A percentile compares a stretch with the other conserved stretches of the same genome.
These are phyloP conservation scores for Icerya purchasi DNA, from an alignment of 2,888 invertebrate genomes.

Conservation along the genomic window DNA sequence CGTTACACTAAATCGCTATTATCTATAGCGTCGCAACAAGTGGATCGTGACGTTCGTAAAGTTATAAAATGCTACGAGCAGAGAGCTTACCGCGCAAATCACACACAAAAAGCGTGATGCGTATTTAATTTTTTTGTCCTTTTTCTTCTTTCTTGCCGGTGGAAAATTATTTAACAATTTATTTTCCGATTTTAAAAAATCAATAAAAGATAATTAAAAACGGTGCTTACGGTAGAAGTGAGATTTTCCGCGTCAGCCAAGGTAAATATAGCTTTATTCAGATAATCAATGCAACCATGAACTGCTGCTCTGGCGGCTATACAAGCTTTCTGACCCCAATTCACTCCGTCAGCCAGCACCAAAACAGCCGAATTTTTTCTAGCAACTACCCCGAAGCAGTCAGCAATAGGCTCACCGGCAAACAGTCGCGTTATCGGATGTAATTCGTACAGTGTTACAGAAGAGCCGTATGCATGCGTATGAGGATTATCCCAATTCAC, in stretches of 20 bases:
- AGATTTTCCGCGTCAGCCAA: conserved; percentile 16
- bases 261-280: conserved; percentile 45
- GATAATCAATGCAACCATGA: conserved; percentile 60
- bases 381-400: conserved; percentile 57
- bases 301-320: conserved; percentile 67
- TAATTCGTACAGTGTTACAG: conserved; percentile 60
- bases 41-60: too few relatives aligned
- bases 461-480: conserved; percentile 41
- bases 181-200: too few relatives aligned
- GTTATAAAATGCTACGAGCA: too few relatives aligned
- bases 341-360: conserved; percentile 71
- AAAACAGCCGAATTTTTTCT: conserved; percentile 51
- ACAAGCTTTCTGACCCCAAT: conserved; percentile 75
- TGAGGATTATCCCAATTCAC: conserved; percentile 35
- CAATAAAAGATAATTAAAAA: too few relatives aligned
- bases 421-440: conserved; percentile 49
- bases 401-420: conserved; percentile 66
- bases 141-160: too few relatives aligned
- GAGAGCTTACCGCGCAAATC: too few relatives aligned
- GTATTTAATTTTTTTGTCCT: too few relatives aligned
- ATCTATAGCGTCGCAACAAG: too few relatives aligned
- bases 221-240: conserved; percentile 29
- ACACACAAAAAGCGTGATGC: too few relatives aligned
- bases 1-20: too few relatives aligned
- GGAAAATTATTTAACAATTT: too few relatives aligned